Base-by-base conservation (phyloP, 2,113 vertebrate species). In the Serinus canaria region DNA sequence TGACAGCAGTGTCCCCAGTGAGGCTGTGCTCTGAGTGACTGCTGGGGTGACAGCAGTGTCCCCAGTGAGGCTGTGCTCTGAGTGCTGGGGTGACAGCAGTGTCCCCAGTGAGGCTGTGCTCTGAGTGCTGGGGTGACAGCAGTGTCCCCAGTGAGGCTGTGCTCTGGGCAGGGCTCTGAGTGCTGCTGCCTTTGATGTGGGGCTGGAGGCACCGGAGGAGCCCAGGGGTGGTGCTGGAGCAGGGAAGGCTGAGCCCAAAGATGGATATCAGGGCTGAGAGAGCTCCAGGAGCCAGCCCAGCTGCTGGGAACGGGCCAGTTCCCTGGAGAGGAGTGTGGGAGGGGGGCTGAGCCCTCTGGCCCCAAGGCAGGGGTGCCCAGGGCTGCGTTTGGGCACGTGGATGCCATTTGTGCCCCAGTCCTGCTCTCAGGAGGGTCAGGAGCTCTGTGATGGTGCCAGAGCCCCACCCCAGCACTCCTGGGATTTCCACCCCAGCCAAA, bases 91-190 rank as follows among this genome's bases (percentile, higher is more conserved):
- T 37, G 59, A 44, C 20, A 5, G 82, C 49, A 18, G 28, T 0
- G 0, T 60, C 41, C 73, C 41, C 41, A 41, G 41, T 41, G 41
- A 41, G 41, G 41, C 41, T 13, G 41, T 41, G 41, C 41, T 41
- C 41, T 41, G 41, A 6, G 39, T 13, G 49, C 73, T 33, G 75
- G 46, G 53, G 43, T 46, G 59, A 52, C 20, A 5, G 82, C 49
- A 18, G 28, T 0, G 0, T 56, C 41, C 64, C 55, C 6, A 0
- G 56, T 19, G 7, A 10, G 3, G 7, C 41, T 3, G 52, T 4
- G 84, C 47, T 13, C 27, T 16, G 78, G 75, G 67, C 7, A 33
- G 5, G 39, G 78, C 46, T 83, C 67, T 1, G 1, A 25, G 4
- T 11, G 0, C 76, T 41, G 37, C 80, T 22, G 4, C 1, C 83